Conservation (phyloP, 2,888 invertebrate genomes). For the Latheticus oryzae region DNA sequence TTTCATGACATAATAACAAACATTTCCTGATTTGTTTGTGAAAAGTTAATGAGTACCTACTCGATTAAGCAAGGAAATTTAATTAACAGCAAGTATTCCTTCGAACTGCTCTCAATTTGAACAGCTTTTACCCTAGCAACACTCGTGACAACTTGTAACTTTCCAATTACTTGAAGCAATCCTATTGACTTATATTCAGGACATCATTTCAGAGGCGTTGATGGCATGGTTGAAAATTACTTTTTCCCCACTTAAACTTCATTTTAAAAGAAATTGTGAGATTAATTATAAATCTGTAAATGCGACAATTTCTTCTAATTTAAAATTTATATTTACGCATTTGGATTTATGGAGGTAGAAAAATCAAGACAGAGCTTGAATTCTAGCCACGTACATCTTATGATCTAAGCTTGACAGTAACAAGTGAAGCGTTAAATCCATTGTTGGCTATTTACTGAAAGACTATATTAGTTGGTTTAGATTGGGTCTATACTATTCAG, state of each 20-base stretch:
- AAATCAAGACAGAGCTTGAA: no score
- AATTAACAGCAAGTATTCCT: conserved; percentile 28
- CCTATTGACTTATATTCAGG: conserved; percentile 28
- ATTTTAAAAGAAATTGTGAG: no score
- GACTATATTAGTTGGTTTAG: no score
- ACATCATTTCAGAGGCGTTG: conserved; percentile 14
- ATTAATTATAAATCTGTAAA: no score
- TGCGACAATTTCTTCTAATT: no score
- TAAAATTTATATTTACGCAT: no score
- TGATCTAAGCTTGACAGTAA: no score
- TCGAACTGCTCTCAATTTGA: conserved; percentile 30
- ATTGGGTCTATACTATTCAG: no score
- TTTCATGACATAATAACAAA: conserved; percentile 11
- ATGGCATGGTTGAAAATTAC: conserved; percentile 12
- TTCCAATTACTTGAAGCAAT: conserved; percentile 31
- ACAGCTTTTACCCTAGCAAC: conserved; percentile 19
- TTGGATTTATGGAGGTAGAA: no score
- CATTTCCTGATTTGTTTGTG: conserved; percentile 10
- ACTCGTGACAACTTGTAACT: conserved; percentile 34
- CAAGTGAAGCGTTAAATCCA: no score
- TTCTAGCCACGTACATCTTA: no score
- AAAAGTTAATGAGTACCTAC: conserved; percentile 20
- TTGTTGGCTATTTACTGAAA: no score
- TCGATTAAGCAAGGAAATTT: conserved; percentile 27
- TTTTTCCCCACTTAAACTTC: conserved; percentile 10